Evolutionary conservation across 1,140 invertebrate genomes (phyloP).

Genomic region (Anastrepha obliqua): DNA sequence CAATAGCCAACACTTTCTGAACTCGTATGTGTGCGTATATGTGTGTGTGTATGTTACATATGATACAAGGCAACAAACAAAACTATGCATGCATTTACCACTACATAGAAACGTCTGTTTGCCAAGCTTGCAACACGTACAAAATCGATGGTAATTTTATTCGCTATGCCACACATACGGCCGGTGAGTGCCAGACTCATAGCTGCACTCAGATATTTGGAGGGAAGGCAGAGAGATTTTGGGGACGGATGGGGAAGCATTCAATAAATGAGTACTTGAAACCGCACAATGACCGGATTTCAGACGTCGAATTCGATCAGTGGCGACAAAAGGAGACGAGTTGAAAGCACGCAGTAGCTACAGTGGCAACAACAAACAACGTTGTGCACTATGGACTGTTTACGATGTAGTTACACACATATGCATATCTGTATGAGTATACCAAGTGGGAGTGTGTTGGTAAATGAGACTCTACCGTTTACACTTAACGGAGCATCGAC

Average conservation of each 20-base stretch:
- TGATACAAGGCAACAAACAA: background rate
- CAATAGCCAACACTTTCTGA: background rate
- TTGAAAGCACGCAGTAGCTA: conserved; percentile 13
- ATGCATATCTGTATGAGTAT: too few relatives aligned
- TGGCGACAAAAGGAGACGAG: conserved; percentile 15
- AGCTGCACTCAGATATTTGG: background rate
- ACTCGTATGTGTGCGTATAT: background rate
- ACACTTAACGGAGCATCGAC: background rate
- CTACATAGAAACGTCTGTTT: background rate
- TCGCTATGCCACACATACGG: background rate
- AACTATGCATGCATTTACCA: background rate
- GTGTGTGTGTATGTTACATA: background rate
- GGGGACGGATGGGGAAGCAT: background rate
- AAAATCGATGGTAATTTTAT: conserved; percentile 16
- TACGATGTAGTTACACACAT: too few relatives aligned
- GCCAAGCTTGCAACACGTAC: background rate
- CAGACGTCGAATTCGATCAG: conserved; percentile 36
- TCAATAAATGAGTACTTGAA: conserved; percentile 39
- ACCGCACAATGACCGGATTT: conserved; percentile 42
- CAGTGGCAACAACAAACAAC: background rate
- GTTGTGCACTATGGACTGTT: too few relatives aligned
- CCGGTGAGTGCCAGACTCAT: background rate
- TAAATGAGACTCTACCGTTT: too few relatives aligned
- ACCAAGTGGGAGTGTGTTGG: too few relatives aligned
- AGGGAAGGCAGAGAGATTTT: too few relatives aligned